These are phyloP conservation scores for Baccha elongata DNA, from an alignment of 2,888 invertebrate genomes.

Conservation along the genomic window DNA sequence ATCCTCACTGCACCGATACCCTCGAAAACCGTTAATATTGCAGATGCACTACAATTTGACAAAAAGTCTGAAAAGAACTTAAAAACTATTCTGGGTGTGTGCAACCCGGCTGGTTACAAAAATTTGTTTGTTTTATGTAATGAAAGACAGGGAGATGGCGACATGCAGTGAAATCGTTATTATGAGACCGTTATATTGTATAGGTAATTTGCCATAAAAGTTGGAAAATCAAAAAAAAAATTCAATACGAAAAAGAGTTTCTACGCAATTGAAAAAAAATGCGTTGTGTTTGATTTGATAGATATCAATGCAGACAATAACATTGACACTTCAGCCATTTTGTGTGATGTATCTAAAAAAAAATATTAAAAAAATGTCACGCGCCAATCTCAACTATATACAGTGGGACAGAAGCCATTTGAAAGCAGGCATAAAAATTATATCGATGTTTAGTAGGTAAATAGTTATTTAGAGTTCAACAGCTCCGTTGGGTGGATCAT, in stretches of 20 bases:
- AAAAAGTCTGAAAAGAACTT: background rate
- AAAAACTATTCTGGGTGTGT: constrained; percentile 20
- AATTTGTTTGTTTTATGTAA: constrained; percentile 68
- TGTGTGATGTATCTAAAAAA: background rate
- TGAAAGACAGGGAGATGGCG: constrained; percentile 53
- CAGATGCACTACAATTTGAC: constrained; percentile 6
- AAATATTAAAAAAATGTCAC: constrained; percentile 26
- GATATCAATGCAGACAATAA: constrained; percentile 19
- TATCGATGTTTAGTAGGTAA: too few relatives aligned
- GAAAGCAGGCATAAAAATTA: too few relatives aligned
- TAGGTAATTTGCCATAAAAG: background rate
- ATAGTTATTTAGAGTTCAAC: too few relatives aligned
- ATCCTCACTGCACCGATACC: background rate
- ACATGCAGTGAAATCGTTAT: background rate
- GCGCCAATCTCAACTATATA: background rate
- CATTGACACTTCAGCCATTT: constrained; percentile 12
- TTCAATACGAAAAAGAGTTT: background rate
- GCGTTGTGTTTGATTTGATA: constrained; percentile 22
- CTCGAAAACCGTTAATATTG: constrained; percentile 3
- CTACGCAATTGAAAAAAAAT: constrained; percentile 11
- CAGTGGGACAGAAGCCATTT: background rate
- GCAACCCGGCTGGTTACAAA: constrained; percentile 28
- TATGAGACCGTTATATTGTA: constrained; percentile 2
- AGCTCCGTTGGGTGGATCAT: too few relatives aligned
- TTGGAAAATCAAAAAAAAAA: background rate